Evolutionary conservation across 2,888 invertebrate species (phyloP).

Genomic region (Pterobdella sp.): DNA sequence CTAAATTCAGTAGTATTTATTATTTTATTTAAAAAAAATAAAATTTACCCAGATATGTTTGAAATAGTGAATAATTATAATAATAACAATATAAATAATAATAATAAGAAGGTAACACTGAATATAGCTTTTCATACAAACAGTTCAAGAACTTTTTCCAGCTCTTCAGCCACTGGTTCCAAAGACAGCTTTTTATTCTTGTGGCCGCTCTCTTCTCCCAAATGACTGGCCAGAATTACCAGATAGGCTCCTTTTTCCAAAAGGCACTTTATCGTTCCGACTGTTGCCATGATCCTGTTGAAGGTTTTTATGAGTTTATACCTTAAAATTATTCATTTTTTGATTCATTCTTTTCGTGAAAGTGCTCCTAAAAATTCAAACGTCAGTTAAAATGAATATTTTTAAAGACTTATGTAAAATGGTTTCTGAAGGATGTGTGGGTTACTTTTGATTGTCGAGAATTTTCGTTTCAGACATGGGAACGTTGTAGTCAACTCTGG

Average conservation of each 20-base stretch:
- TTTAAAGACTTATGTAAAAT: conserved; percentile 1
- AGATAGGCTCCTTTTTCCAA: conserved; percentile 86
- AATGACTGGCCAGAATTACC: conserved; percentile 91
- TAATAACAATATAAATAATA: too few relatives aligned
- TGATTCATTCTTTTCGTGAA: not conserved
- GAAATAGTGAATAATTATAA: not conserved
- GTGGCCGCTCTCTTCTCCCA: conserved; percentile 91
- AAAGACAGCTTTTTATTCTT: conserved; percentile 79
- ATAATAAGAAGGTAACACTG: not conserved
- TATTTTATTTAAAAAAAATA: not conserved
- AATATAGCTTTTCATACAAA: conserved; percentile 46
- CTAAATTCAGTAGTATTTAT: conserved; percentile 40
- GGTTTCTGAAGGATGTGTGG: too few relatives aligned
- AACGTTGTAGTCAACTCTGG: conserved; percentile 96
- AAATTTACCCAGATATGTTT: not conserved
- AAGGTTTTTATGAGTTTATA: not conserved
- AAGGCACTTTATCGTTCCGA: conserved; percentile 85
- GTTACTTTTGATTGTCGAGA: conserved; percentile 82
- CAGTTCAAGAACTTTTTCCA: conserved; percentile 72
- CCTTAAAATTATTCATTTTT: not conserved
- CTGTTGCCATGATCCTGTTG: conserved; percentile 78
- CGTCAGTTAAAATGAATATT: not conserved
- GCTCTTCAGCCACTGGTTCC: conserved; percentile 82
- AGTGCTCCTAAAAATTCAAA: not conserved
- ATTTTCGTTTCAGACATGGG: conserved; percentile 87